These are phyloP conservation scores for Nothoprocta perdicaria DNA, from an alignment of 2,113 vertebrate genomes.

Conservation along the genomic window DNA sequence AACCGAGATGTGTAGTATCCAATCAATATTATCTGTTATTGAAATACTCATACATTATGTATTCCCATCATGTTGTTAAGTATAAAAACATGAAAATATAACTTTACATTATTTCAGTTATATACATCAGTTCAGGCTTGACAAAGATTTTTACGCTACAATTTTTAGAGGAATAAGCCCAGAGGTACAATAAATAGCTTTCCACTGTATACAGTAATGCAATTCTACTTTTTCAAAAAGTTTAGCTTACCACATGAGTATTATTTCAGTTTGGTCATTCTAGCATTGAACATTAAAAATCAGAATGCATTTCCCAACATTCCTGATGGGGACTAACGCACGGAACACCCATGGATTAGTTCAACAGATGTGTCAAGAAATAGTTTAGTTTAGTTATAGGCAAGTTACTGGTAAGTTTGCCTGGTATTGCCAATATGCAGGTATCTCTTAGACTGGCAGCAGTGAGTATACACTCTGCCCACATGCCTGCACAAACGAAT, in stretches of 20 bases:
- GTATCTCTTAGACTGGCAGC: neutral
- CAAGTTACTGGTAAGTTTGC: neutral
- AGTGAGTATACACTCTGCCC: slow-evolving; percentile 16
- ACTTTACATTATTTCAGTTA: slow-evolving; percentile 86
- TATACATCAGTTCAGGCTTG: slow-evolving; percentile 84
- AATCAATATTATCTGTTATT: slow-evolving; percentile 77
- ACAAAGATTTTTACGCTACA: slow-evolving; percentile 74
- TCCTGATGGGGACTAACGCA: slow-evolving; percentile 70
- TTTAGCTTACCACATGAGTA: slow-evolving; percentile 66
- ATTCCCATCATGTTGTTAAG: slow-evolving; percentile 76
- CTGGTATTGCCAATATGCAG: neutral
- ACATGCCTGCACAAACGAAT: slow-evolving; percentile 5
- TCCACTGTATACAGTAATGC: slow-evolving; percentile 65
- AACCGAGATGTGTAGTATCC: slow-evolving; percentile 77
- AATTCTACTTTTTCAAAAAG: slow-evolving; percentile 66
- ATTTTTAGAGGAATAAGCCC: slow-evolving; percentile 79
- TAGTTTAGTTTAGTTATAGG: neutral
- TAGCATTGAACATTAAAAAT: slow-evolving; percentile 68
- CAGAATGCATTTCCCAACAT: slow-evolving; percentile 68
- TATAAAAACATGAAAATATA: slow-evolving; percentile 91
- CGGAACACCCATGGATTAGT: slow-evolving; percentile 9
- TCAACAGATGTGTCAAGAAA: slow-evolving; percentile 23
- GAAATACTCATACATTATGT: slow-evolving; percentile 81
- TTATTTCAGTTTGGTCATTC: slow-evolving; percentile 79
- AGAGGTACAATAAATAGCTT: slow-evolving; percentile 81